Conservation (phyloP, 2,888 invertebrate genomes). For the Periphyllus acericola region DNA sequence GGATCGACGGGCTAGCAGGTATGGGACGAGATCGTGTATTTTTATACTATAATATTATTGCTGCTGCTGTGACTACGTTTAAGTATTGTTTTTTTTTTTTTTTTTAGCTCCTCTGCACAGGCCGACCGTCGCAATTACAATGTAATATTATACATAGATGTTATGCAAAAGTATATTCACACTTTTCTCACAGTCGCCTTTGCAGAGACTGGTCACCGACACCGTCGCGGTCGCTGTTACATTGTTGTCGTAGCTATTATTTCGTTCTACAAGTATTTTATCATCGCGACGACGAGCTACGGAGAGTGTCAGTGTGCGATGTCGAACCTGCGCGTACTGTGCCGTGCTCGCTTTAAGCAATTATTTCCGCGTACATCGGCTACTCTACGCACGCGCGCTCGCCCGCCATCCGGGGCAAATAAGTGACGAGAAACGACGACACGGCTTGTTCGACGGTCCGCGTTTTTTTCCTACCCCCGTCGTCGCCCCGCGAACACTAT, state of each 20-base stretch:
- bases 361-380: no score
- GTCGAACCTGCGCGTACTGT: background rate
- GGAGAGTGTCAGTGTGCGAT: background rate
- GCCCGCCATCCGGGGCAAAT: background rate
- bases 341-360: no score
- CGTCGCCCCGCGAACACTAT: background rate
- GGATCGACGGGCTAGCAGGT: conserved; percentile 9
- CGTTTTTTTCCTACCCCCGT: background rate
- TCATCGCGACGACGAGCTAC: background rate
- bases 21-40: background rate
- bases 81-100: background rate
- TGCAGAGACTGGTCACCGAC: background rate
- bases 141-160: background rate
- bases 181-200: conserved; percentile 17
- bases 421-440: background rate
- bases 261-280: background rate
- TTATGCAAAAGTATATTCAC: background rate
- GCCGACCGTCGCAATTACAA: background rate
- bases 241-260: background rate
- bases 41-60: background rate
- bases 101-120: conserved; percentile 7
- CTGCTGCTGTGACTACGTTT: background rate
- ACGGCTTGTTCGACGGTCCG: background rate
- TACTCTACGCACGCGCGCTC: background rate
- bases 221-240: no score